phyloP scores from a whole-genome alignment of 2,797 vertebrate species.

The Natrix natrix region DNA sequence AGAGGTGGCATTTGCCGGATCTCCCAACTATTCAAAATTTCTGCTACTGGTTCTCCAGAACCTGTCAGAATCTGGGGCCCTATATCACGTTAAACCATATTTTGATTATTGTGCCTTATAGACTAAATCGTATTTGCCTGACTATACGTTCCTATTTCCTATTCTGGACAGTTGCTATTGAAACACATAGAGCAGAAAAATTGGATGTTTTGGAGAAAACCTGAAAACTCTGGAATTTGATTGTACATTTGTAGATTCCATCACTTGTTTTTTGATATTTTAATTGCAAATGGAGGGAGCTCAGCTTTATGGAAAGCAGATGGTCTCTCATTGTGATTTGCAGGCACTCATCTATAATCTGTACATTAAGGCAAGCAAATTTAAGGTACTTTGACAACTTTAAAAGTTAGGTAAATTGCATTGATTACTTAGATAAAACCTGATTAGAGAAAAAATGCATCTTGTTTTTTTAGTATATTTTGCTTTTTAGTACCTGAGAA shows the following conservation, averaged over 20 bases:
- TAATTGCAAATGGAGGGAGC: not conserved
- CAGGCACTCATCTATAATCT: not conserved
- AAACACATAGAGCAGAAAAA: not conserved
- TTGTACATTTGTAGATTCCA: not conserved
- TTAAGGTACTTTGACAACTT: not conserved
- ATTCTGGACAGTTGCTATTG: not conserved
- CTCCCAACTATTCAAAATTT: too few relatives aligned
- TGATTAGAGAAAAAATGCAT: not conserved
- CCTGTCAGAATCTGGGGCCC: not conserved
- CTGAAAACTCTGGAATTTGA: not conserved
- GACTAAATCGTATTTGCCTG: not conserved
- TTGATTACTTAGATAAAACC: not conserved
- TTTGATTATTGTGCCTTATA: not conserved
- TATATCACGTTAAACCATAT: not conserved
- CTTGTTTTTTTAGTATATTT: not conserved
- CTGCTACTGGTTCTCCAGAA: too few relatives aligned
- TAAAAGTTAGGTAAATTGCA: not conserved
- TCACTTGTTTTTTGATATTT: not conserved
- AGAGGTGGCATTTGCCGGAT: too few relatives aligned
- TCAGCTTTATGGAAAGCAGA: not conserved
- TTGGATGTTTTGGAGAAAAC: not conserved
- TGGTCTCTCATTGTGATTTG: not conserved
- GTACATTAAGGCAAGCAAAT: not conserved
- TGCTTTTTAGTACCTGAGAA: not conserved
- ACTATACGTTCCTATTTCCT: not conserved